phyloP scores from a whole-genome alignment of 2,113 vertebrate genomes.

The Petroica traversi region DNA sequence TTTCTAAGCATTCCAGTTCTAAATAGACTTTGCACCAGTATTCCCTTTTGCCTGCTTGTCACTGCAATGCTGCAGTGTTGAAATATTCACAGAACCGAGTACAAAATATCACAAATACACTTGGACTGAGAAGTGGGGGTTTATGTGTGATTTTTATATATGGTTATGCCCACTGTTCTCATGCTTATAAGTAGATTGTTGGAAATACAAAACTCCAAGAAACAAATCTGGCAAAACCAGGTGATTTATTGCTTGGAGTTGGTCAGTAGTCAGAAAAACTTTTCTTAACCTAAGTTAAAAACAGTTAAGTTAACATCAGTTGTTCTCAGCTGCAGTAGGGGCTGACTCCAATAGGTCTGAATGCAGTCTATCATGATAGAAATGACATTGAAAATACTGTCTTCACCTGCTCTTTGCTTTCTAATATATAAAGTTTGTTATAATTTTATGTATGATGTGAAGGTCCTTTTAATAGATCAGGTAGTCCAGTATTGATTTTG shows the following conservation, averaged over 20 bases:
- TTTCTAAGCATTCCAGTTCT: conserved; percentile 36
- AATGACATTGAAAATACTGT: neutral
- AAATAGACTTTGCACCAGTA: conserved; percentile 31
- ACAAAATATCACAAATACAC: neutral
- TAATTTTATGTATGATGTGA: neutral
- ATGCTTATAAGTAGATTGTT: neutral
- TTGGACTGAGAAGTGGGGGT: neutral
- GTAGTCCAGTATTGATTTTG: neutral
- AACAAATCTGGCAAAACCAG: neutral
- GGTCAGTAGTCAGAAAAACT: neutral
- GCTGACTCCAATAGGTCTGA: neutral
- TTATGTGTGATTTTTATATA: neutral
- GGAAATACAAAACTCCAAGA: neutral
- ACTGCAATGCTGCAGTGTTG: neutral
- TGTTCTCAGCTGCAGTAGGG: neutral
- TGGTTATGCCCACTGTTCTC: neutral
- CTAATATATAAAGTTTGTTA: neutral
- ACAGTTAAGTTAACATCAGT: neutral
- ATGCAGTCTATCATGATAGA: neutral
- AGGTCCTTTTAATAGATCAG: neutral
- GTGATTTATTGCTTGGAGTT: neutral
- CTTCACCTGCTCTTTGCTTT: neutral
- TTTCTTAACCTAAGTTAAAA: neutral
- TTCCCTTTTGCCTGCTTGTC: neutral
- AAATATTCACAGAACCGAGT: neutral